phyloP scores from a whole-genome alignment of 2,113 vertebrate species.

The Grantiella picta region DNA sequence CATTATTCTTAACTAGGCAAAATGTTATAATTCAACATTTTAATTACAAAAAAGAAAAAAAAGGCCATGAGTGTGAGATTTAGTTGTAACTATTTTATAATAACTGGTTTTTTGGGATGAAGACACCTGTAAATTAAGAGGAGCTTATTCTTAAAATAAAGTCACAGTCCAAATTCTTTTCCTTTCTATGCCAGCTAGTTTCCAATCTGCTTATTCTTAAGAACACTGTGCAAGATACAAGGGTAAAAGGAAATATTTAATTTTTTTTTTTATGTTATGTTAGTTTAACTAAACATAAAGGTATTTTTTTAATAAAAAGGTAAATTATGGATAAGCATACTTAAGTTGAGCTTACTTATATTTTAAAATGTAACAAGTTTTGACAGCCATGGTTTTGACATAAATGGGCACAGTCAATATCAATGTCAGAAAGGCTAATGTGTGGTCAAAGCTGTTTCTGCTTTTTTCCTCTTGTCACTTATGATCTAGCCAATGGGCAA shows the following conservation, averaged over 20 bases:
- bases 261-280: neutral
- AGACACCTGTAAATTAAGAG: slow-evolving; percentile 57
- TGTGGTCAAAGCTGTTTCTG: neutral
- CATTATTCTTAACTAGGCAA: neutral
- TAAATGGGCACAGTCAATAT: slow-evolving; percentile 79
- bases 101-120: slow-evolving; percentile 34
- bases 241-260: slow-evolving; percentile 32
- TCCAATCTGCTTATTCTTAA: slow-evolving; percentile 52
- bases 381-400: slow-evolving; percentile 54
- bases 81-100: neutral
- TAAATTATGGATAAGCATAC: neutral
- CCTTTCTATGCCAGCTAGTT: slow-evolving; percentile 30
- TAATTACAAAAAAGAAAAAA: neutral
- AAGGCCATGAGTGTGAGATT: neutral
- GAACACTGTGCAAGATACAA: neutral
- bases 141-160: slow-evolving; percentile 74
- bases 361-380: slow-evolving; percentile 12
- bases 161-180: slow-evolving; percentile 77
- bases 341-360: neutral
- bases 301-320: neutral
- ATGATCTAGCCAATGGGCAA: neutral
- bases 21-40: neutral
- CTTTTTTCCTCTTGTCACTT: neutral
- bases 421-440: neutral
- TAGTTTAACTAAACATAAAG: slow-evolving; percentile 27